Conservation (phyloP, 1,140 invertebrate genomes). For the Euura lappo region DNA sequence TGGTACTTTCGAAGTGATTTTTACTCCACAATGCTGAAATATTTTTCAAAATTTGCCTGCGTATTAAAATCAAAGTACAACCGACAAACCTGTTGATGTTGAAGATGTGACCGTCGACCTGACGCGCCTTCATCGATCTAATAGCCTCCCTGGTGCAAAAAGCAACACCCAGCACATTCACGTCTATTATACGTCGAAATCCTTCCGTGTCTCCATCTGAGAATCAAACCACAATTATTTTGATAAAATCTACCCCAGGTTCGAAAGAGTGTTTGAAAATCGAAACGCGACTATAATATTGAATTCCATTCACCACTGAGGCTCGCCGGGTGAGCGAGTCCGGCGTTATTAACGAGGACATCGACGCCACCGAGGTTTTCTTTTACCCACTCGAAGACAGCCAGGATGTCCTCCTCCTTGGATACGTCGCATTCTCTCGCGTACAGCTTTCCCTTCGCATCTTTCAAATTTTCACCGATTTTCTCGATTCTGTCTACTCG, state of each 20-base stretch:
- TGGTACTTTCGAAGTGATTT: no score
- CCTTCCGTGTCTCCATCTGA: slow-evolving; percentile 51
- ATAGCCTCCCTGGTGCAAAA: slow-evolving; percentile 57
- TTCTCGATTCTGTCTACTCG: slow-evolving; percentile 52
- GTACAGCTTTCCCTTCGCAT: slow-evolving; percentile 50
- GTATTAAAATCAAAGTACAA: no score
- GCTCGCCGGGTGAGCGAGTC: slow-evolving; percentile 50
- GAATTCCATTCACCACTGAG: slow-evolving; percentile 46
- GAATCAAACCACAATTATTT: neutral
- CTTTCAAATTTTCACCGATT: slow-evolving; percentile 22
- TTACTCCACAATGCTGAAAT: no score
- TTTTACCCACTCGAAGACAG: slow-evolving; percentile 70
- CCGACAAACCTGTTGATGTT: slow-evolving; percentile 28
- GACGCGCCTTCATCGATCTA: slow-evolving; percentile 54
- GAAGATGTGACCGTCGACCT: slow-evolving; percentile 36
- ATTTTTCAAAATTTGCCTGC: no score
- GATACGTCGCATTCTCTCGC: slow-evolving; percentile 69
- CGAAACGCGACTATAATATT: neutral
- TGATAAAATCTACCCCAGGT: neutral
- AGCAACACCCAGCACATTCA: slow-evolving; percentile 59
- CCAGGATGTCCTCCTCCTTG: slow-evolving; percentile 68
- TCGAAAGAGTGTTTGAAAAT: neutral
- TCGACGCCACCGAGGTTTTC: slow-evolving; percentile 65
- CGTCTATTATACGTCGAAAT: slow-evolving; percentile 24
- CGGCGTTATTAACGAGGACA: slow-evolving; percentile 63